Evolutionary conservation across 2,888 invertebrate genomes (phyloP), one percentile per base, ranked within the genome.

Genomic region (Synanthedon andrenaeformis): DNA sequence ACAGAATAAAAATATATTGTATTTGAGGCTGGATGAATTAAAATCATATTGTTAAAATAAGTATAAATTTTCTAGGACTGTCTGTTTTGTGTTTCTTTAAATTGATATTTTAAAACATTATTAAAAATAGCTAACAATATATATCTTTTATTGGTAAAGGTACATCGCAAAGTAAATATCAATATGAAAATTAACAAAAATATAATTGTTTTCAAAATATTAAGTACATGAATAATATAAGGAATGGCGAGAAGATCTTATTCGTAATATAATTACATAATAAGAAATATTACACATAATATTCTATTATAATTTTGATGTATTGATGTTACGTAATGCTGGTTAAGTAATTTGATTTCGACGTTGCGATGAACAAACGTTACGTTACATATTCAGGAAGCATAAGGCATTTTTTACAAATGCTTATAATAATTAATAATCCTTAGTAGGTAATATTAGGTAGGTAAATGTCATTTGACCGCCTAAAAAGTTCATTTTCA

Each of bases 191-290:
- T n/a, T 45, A 45, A 45, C 45, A 45, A 45, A 45, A 45, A 45
- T 45, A 45, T 45, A 45, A 45, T 45, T 8, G 35, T 35, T 35
- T 8, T 35, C 35, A 35, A 35, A 35, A 45, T 45, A 45, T 42
- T 13, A n/a, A n/a, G n/a, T n/a, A 45, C 11, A 17, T 49, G 67
- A 59, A 71, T 64, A 65, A 60, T 64, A 64, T 62, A 70, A 70
- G 74, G 74, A 79, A 78, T 79, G 77, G 67, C 72, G 72, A 74
- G 68, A 72, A 72, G 72, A 69, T 63, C 62, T 62, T 61, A 62
- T 45, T 45, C n/a, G 14, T 14, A 45, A 13, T 45, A 45, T 45
- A 45, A 13, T 45, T 45, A 64, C 60, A 13, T 19, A 53, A 51
- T 41, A 41, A 23, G 48, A 56, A 56, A 48, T 52, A 56, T 56